Base-by-base conservation (phyloP, 1,140 invertebrate genomes). In the Coptotermes formosanus region DNA sequence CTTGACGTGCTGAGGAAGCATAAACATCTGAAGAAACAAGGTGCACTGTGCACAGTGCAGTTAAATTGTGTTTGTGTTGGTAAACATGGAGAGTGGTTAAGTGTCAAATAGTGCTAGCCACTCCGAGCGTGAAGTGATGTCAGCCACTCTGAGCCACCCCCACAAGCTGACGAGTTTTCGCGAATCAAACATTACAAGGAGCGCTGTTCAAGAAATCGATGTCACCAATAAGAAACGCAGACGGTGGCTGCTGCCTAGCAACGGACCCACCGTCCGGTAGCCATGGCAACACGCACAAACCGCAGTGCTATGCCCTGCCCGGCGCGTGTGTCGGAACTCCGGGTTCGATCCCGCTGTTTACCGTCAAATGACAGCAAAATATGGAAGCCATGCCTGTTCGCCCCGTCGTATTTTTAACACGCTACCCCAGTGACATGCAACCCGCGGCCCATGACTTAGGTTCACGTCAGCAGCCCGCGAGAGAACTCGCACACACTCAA, bases 191-290 rank as follows among this genome's bases (percentile, higher is more conserved):
- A 30, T n/a, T n/a, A 75, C 64, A 75, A 75, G 64, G 64, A 75
- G 3, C 64, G 59, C 59, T 64, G 0, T 6, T 64, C 21, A 64
- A 64, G 59, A 64, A 64, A 64, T 64, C 64, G 64, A 75, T 75
- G 64, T 75, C 64, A 75, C 64, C 64, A 75, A 75, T 75, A 75
- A 75, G 64, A 75, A 75, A 75, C 64, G 64, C 64, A 75, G 64
- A 75, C 8, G 64, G n/a, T 75, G 64, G 64, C 25, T 0, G 64
- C 14, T 75, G 64, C 64, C 64, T n/a, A 16, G 64, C 64, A 75
- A 75, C 64, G 25, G 7, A 75, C 64, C 64, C 64, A 75, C 64
- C 64, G n/a, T 75, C 25, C 0, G 0, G 64, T 75, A 25, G 64
- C 6, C 64, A 75, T 75, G 64, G 64, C 64, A 75, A 75, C 64